Percentiles rank a stretch among this genome's conserved stretches.
phyloP scores from a whole-genome alignment of 2,113 vertebrate genomes.

The Coreoperca whiteheadi region DNA sequence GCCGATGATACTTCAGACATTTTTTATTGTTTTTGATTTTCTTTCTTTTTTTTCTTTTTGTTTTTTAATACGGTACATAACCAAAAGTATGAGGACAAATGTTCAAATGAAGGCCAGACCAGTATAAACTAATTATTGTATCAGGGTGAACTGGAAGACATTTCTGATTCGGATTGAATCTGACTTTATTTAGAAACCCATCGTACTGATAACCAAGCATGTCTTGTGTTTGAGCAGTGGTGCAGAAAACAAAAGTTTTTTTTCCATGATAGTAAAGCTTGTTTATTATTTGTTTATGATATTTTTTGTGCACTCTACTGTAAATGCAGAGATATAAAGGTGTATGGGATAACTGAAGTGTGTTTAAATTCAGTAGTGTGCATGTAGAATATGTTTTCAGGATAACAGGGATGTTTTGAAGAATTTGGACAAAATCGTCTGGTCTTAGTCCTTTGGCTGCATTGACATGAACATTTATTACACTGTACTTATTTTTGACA shows the following conservation, averaged over 20 bases:
- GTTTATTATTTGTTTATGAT: slow-evolving; percentile 33
- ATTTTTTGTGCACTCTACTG: slow-evolving; percentile 47
- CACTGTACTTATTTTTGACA: slow-evolving; percentile 44
- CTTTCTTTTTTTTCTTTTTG: neutral
- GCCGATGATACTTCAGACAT: neutral
- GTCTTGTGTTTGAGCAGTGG: slow-evolving; percentile 36
- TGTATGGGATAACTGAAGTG: slow-evolving; percentile 17
- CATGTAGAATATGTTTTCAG: slow-evolving; percentile 52
- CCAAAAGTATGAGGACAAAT: slow-evolving; percentile 28
- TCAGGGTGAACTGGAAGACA: slow-evolving; percentile 25
- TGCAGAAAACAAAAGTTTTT: slow-evolving; percentile 32
- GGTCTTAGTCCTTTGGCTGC: slow-evolving; percentile 43
- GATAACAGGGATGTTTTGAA: slow-evolving; percentile 10
- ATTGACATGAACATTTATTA: slow-evolving; percentile 46
- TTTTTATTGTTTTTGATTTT: neutral
- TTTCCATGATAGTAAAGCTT: slow-evolving; percentile 15
- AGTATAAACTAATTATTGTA: neutral
- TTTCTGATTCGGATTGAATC: slow-evolving; percentile 7
- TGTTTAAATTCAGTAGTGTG: slow-evolving; percentile 59
- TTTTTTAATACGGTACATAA: slow-evolving; percentile 1
- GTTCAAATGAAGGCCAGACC: slow-evolving; percentile 19
- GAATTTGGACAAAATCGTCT: slow-evolving; percentile 23
- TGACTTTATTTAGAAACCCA: slow-evolving; percentile 16
- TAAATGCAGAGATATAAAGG: slow-evolving; percentile 43
- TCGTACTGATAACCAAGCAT: slow-evolving; percentile 18